Evolutionary conservation across 2,797 vertebrate species (phyloP).

Genomic region (Valencia hispanica): DNA sequence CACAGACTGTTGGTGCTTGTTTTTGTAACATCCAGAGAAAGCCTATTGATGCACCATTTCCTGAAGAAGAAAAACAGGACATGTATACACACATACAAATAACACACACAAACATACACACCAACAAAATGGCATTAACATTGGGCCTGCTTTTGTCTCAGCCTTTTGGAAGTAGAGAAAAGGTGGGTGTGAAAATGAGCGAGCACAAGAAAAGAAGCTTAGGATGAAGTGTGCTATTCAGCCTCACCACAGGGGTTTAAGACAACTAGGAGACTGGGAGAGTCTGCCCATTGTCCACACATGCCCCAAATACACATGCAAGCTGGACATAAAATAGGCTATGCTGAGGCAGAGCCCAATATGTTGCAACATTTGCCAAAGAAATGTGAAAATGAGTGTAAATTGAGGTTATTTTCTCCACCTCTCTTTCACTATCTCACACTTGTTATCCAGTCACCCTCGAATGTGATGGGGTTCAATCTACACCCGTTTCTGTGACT

Average conservation of each 20-base stretch:
- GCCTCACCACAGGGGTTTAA: slow-evolving; percentile 82
- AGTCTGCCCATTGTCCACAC: slow-evolving; percentile 83
- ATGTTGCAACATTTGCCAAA: slow-evolving; percentile 81
- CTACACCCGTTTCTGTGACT: slow-evolving; percentile 42
- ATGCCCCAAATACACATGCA: slow-evolving; percentile 58
- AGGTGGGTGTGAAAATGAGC: slow-evolving; percentile 77
- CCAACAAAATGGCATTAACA: slow-evolving; percentile 67
- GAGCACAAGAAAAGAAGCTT: slow-evolving; percentile 71
- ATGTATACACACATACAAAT: slow-evolving; percentile 19
- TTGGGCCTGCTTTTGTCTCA: slow-evolving; percentile 74
- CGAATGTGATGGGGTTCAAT: slow-evolving; percentile 57
- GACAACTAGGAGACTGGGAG: slow-evolving; percentile 75
- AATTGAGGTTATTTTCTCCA: slow-evolving; percentile 85
- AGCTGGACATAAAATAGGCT: slow-evolving; percentile 59
- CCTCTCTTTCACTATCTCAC: slow-evolving; percentile 66
- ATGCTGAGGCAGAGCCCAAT: slow-evolving; percentile 68
- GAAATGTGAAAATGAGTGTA: slow-evolving; percentile 88
- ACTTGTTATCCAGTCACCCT: slow-evolving; percentile 74
- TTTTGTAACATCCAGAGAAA: slow-evolving; percentile 73
- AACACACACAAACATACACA: slow-evolving; percentile 17
- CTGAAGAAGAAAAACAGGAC: slow-evolving; percentile 61
- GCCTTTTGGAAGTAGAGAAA: slow-evolving; percentile 73
- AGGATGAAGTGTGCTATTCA: slow-evolving; percentile 86
- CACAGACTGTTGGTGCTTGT: slow-evolving; percentile 56
- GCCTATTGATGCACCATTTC: slow-evolving; percentile 69